A percentile compares a stretch with the other conserved stretches of the same genome.
Evolutionary conservation across 2,797 vertebrate genomes (phyloP).

Genomic region (Pogonophryne albipinna): DNA sequence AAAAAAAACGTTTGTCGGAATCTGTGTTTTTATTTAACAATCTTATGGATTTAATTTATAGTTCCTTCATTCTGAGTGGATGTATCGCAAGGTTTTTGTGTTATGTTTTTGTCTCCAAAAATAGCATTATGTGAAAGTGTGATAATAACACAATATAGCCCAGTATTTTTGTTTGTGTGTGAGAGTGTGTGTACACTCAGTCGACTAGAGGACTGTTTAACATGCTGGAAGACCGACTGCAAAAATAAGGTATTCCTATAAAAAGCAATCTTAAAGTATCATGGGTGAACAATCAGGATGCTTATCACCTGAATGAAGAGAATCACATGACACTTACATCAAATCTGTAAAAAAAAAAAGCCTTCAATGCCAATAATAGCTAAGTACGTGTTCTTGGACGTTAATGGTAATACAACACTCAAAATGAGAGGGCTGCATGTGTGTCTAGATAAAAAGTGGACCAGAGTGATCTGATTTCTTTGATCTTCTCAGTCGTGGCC

Average conservation of each 20-base stretch:
- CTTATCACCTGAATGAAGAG: background rate
- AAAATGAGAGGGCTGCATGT: conserved; percentile 7
- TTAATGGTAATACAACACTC: conserved; percentile 18
- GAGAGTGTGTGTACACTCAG: conserved; percentile 7
- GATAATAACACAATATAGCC: conserved; percentile 4
- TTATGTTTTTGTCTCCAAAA: conserved; percentile 25
- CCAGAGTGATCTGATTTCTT: conserved; percentile 24
- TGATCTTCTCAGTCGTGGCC: background rate
- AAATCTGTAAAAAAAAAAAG: too few species aligned
- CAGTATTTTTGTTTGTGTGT: background rate
- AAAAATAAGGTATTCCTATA: conserved; percentile 13
- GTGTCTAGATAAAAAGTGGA: conserved; percentile 26
- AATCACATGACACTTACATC: too few species aligned
- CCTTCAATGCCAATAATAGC: background rate
- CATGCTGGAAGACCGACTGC: conserved; percentile 23
- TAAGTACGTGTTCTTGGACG: background rate
- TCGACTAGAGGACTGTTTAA: conserved; percentile 24
- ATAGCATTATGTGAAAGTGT: background rate
- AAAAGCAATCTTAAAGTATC: conserved; percentile 22
- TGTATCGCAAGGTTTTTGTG: conserved; percentile 20
- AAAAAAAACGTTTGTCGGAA: conserved; percentile 25
- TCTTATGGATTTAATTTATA: conserved; percentile 43
- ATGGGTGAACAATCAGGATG: background rate
- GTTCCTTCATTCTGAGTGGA: conserved; percentile 17
- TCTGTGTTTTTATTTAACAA: conserved; percentile 48